phyloP scores from a whole-genome alignment of 2,113 vertebrate species.

The Nannobrachium achirus region DNA sequence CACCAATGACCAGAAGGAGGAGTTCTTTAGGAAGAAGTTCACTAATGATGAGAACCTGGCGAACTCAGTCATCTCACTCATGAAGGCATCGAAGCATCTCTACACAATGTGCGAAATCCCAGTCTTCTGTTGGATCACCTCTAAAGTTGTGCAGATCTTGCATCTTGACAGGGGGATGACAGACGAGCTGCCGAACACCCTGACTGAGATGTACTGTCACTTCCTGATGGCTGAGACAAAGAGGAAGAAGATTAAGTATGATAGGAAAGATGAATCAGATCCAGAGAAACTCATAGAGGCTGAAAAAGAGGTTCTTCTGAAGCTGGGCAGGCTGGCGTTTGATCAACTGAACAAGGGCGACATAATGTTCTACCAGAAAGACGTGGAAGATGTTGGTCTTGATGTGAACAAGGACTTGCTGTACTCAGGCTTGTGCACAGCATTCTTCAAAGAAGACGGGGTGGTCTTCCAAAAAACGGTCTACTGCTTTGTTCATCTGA shows the following conservation, averaged over 20 bases:
- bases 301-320: too few species aligned
- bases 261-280: neutral
- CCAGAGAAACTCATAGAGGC: neutral
- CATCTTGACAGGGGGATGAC: constrained; percentile 14
- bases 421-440: constrained; percentile 35
- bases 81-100: constrained; percentile 3
- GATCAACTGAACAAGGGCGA: too few species aligned
- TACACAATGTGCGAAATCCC: too few species aligned
- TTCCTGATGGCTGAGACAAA: constrained; percentile 23
- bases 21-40: neutral
- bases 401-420: constrained; percentile 32
- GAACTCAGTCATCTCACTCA: neutral
- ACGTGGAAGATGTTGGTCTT: constrained; percentile 47
- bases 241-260: constrained; percentile 26
- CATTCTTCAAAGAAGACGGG: constrained; percentile 38
- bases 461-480: constrained; percentile 14
- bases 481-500: too few species aligned
- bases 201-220: too few species aligned
- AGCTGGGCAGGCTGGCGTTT: too few species aligned
- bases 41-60: neutral
- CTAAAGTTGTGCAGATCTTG: constrained; percentile 45
- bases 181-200: constrained; percentile 36
- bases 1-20: too few species aligned
- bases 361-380: constrained; percentile 58
- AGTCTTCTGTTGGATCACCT: constrained; percentile 26